Conservation (phyloP, 2,888 invertebrate genomes). For the Tiphia femorata region DNA sequence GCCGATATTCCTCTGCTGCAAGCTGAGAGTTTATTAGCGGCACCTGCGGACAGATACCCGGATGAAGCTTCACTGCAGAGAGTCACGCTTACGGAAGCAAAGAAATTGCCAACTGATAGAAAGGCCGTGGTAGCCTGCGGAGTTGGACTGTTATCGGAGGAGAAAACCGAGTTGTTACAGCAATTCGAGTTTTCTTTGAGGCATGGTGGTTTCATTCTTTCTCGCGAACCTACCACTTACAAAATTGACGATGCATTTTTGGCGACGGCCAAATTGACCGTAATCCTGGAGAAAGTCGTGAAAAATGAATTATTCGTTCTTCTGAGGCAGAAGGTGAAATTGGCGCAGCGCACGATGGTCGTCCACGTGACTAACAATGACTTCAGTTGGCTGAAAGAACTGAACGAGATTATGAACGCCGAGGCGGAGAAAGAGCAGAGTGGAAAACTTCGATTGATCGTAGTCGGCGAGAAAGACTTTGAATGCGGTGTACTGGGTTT, state of each 20-base stretch:
- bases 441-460: slow-evolving; percentile 72
- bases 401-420: slow-evolving; percentile 56
- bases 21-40: slow-evolving; percentile 75
- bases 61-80: slow-evolving; percentile 69
- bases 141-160: slow-evolving; percentile 69
- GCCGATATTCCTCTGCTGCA: slow-evolving; percentile 80
- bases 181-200: slow-evolving; percentile 28
- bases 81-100: slow-evolving; percentile 74
- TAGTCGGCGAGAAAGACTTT: slow-evolving; percentile 78
- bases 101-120: slow-evolving; percentile 72
- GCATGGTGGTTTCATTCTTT: slow-evolving; percentile 54
- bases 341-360: slow-evolving; percentile 51
- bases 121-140: slow-evolving; percentile 72
- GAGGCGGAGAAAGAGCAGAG: slow-evolving; percentile 68
- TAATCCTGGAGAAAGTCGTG: slow-evolving; percentile 52
- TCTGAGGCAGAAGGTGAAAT: slow-evolving; percentile 40
- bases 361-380: slow-evolving; percentile 53
- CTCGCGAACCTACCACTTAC: slow-evolving; percentile 39
- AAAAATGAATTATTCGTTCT: slow-evolving; percentile 42
- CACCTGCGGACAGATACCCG: slow-evolving; percentile 50
- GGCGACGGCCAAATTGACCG: slow-evolving; percentile 29
- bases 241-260: slow-evolving; percentile 11
- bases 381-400: slow-evolving; percentile 64
- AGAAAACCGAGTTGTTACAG: slow-evolving; percentile 20
- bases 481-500: slow-evolving; percentile 86